These are phyloP conservation scores for Aurelia sp. DNA, from an alignment of 30 jellyfish, hydroid and myxozoan genomes.

Conservation along the genomic window DNA sequence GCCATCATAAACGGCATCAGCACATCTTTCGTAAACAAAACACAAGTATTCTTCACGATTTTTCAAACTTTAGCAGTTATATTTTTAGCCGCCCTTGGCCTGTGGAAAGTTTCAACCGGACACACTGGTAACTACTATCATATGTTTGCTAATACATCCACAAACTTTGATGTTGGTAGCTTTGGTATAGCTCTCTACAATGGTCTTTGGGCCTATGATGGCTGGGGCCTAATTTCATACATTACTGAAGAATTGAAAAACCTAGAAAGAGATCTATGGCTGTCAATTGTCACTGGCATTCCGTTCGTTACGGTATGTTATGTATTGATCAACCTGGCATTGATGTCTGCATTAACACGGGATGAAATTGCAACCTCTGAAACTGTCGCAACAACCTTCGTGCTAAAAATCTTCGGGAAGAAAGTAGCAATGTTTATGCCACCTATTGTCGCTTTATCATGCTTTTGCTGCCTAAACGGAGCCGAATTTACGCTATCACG, in stretches of 20 bases:
- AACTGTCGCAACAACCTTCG: constrained; percentile 63
- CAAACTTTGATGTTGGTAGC: constrained; percentile 20
- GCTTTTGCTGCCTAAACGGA: constrained; percentile 40
- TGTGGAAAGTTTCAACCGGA: constrained; percentile 61
- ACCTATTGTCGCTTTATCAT: constrained; percentile 35
- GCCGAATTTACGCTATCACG: constrained; percentile 31
- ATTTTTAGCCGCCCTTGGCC: constrained; percentile 46
- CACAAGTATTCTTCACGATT: constrained; percentile 34
- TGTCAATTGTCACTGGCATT: constrained; percentile 39
- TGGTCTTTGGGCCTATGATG: constrained; percentile 78
- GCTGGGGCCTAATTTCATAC: constrained; percentile 48
- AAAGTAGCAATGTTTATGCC: constrained; percentile 37
- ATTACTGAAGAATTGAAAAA: constrained; percentile 54
- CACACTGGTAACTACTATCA: constrained; percentile 30
- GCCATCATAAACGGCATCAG: constrained; percentile 45
- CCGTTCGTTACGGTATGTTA: constrained; percentile 60
- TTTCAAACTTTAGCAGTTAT: constrained; percentile 45
- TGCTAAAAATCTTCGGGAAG: constrained; percentile 30
- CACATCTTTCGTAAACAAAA: constrained; percentile 38
- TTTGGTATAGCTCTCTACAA: constrained; percentile 44
- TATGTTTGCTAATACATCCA: constrained; percentile 21
- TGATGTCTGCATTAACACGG: constrained; percentile 38
- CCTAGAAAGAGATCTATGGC: constrained; percentile 51
- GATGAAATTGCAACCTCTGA: constrained; percentile 33
- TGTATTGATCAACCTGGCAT: constrained; percentile 38